Evolutionary conservation across 2,888 invertebrate species (phyloP).

Genomic region (Salpingus planirostris): DNA sequence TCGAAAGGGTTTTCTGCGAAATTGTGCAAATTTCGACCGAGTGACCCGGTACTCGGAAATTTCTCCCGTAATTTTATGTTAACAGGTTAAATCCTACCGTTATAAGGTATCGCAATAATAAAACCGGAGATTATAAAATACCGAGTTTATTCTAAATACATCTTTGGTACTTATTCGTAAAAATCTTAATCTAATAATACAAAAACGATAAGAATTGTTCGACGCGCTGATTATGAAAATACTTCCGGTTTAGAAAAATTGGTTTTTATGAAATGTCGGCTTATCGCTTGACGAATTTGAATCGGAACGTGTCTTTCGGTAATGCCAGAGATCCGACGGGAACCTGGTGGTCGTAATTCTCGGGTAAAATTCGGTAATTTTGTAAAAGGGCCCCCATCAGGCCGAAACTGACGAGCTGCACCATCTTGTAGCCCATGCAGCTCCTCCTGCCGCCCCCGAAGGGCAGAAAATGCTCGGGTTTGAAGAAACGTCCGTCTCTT

Average conservation of each 20-base stretch:
- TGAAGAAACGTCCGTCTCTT: constrained; percentile 45
- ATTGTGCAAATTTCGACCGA: too few species aligned
- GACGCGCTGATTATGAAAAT: constrained; percentile 4
- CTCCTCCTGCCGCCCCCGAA: constrained; percentile 58
- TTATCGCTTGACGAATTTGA: not conserved
- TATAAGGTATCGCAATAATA: too few species aligned
- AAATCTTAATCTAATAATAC: too few species aligned
- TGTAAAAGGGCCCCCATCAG: constrained; percentile 47
- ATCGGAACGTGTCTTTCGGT: not conserved
- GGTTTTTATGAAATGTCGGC: too few species aligned
- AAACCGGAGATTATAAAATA: too few species aligned
- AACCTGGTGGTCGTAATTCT: not conserved
- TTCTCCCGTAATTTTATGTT: too few species aligned
- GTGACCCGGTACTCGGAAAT: too few species aligned
- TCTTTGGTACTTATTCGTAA: too few species aligned
- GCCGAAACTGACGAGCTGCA: constrained; percentile 50
- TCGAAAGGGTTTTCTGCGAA: too few species aligned
- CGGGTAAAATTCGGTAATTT: constrained; percentile 21
- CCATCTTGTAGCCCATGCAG: constrained; percentile 61
- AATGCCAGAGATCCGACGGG: not conserved
- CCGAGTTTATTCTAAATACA: too few species aligned
- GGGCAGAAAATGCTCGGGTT: constrained; percentile 58
- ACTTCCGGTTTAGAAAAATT: constrained; percentile 1
- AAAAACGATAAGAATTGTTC: too few species aligned
- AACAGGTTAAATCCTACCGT: too few species aligned